Evolutionary conservation across 2,113 vertebrate genomes (phyloP).

Genomic region (Cochlearius cochlearius): DNA sequence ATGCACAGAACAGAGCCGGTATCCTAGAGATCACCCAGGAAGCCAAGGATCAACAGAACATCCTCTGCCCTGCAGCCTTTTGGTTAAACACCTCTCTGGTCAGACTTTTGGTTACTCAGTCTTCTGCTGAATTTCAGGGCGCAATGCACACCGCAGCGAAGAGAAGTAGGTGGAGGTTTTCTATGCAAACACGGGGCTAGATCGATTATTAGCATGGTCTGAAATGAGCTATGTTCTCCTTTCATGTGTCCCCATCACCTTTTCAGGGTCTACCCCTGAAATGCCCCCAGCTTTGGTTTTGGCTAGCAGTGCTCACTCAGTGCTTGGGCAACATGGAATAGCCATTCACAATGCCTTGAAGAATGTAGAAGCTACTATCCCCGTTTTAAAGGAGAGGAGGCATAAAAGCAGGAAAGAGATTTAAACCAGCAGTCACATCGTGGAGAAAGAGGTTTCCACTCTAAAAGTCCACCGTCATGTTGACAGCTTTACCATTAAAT

Average conservation of each 20-base stretch:
- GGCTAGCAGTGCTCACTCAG: neutral
- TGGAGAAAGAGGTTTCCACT: neutral
- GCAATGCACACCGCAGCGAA: neutral
- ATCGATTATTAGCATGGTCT: neutral
- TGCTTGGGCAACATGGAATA: neutral
- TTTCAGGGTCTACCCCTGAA: neutral
- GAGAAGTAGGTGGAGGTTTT: neutral
- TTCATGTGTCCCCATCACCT: rapidly evolving
- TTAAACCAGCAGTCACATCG: neutral
- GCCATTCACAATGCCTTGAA: slow-evolving; percentile 3
- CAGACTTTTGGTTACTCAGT: slow-evolving; percentile 23
- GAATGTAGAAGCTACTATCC: neutral
- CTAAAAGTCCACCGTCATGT: neutral
- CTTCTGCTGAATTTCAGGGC: slow-evolving; percentile 35
- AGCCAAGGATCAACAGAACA: neutral
- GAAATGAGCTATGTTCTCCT: neutral
- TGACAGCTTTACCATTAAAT: neutral
- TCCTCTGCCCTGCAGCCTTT: neutral
- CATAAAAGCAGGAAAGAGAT: neutral
- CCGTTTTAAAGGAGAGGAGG: neutral
- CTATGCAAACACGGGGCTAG: neutral
- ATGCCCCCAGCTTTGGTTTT: neutral
- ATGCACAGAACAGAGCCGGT: neutral
- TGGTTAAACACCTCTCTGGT: neutral
- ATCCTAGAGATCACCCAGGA: neutral